Base-by-base conservation (phyloP, 2,797 vertebrate species). In the Hemibagrus guttatus region DNA sequence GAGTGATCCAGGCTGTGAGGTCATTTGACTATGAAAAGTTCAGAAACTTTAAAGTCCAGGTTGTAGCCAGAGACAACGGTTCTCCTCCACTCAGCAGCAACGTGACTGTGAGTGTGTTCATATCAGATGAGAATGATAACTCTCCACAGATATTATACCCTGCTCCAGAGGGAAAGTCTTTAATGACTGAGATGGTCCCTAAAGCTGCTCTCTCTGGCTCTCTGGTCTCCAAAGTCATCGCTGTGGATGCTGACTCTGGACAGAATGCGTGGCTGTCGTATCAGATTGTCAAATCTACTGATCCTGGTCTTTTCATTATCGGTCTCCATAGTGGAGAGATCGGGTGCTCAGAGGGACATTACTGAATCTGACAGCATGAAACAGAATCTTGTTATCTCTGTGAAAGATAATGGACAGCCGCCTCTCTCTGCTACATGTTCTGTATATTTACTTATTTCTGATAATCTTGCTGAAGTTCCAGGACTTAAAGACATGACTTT, bases 71-170 rank as follows among this genome's bases (percentile, higher is more conserved):
- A 71, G 93, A 95, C 82, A 49, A 49, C 7, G 46, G 46, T 49
- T 49, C 46, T 49, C 46, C 46, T 49, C 58, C 78, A 42, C 78
- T 80, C 56, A 80, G 78, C 56, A 80, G 64, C 88, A 89, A 69
- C 0, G 92, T 93, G 86, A 94, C 91, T 0, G 39, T 96, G 31
- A 93, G 56, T 17, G 76, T 96, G 1, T 95, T 92, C 31, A 88
- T 95, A 31, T 84, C 93, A 84, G 95, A 96, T 84, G 92, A 93
- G 86, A 96, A 96, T 31, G 95, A 96, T 87, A 95, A 96, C 49
- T 74, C 72, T 3, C 94, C 95, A 0, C 93, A 94, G 72, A 88
- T 89, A 75, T 87, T 89, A 83, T 90, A 88, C 74, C 91, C 90
- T 84, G 68, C 89, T 85, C 80, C 89, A 21, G 91, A 92, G 72